A percentile compares a stretch with the other conserved stretches of the same genome.
Evolutionary conservation across 2,888 invertebrate genomes (phyloP).

Genomic region (Athalia cordata): DNA sequence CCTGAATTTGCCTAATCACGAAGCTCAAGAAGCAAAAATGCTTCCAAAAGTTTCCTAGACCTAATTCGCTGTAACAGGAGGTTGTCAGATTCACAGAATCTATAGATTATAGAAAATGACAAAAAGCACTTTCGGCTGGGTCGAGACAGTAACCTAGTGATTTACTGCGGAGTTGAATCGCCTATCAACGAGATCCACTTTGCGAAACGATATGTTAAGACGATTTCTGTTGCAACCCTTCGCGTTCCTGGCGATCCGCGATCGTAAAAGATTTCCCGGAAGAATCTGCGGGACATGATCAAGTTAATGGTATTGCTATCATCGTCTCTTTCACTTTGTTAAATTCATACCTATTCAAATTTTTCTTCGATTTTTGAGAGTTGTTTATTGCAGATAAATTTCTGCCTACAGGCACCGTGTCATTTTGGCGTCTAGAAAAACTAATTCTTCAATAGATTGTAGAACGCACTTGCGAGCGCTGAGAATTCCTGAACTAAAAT

Average conservation of each 20-base stretch:
- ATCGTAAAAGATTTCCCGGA: not conserved
- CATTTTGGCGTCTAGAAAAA: too few relatives aligned
- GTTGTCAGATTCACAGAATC: too few relatives aligned
- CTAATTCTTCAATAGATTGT: too few relatives aligned
- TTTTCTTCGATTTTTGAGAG: not conserved
- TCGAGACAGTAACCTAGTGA: conserved; percentile 22
- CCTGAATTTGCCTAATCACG: too few relatives aligned
- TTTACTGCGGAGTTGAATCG: conserved; percentile 21
- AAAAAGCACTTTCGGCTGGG: conserved; percentile 10
- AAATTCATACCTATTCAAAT: not conserved
- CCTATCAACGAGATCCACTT: conserved; percentile 21
- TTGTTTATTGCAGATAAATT: too few relatives aligned
- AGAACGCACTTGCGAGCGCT: too few relatives aligned
- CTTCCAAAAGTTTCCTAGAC: not conserved
- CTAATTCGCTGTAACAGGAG: not conserved
- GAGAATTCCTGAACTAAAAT: too few relatives aligned
- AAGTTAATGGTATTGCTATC: conserved; percentile 13
- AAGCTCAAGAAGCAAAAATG: too few relatives aligned
- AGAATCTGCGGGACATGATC: not conserved
- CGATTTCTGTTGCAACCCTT: conserved; percentile 9
- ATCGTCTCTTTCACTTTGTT: not conserved
- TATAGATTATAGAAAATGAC: not conserved
- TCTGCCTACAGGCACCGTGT: too few relatives aligned
- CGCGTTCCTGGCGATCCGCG: conserved; percentile 3
- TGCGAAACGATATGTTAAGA: conserved; percentile 38